phyloP scores from a whole-genome alignment of 2,888 invertebrate species.

The Caenorhabditis sp. region DNA sequence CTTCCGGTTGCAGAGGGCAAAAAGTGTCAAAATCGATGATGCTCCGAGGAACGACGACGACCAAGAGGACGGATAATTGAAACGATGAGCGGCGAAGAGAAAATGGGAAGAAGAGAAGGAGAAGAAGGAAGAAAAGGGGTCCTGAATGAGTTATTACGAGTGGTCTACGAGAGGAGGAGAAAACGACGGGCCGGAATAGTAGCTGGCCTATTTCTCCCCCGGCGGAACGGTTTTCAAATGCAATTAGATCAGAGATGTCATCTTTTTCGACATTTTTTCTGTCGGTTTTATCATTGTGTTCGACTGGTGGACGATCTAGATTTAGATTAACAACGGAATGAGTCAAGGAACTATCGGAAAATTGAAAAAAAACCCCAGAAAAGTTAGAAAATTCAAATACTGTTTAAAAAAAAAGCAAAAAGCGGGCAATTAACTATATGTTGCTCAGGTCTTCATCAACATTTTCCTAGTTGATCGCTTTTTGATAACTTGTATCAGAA shows the following conservation, averaged over 20 bases:
- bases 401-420: too few species aligned
- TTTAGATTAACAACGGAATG: too few species aligned
- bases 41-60: not conserved
- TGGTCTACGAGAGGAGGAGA: conserved; percentile 22
- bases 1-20: conserved; percentile 53
- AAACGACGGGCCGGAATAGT: conserved; percentile 43
- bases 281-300: not conserved
- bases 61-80: conserved; percentile 48
- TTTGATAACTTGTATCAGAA: too few species aligned
- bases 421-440: too few species aligned
- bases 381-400: too few species aligned
- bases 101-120: not conserved
- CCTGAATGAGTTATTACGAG: conserved; percentile 59
- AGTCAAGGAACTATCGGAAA: not conserved
- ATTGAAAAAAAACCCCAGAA: not conserved
- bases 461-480: too few species aligned
- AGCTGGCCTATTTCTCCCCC: conserved; percentile 53
- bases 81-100: conserved; percentile 36
- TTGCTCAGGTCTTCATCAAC: too few species aligned
- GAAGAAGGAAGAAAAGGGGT: conserved; percentile 6
- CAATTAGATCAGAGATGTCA: conserved; percentile 41
- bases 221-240: conserved; percentile 39
- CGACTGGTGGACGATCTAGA: too few species aligned
- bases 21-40: conserved; percentile 60
- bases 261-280: conserved; percentile 10